Evolutionary conservation across 2,888 invertebrate species (phyloP).

Genomic region (Eilema sororculum): DNA sequence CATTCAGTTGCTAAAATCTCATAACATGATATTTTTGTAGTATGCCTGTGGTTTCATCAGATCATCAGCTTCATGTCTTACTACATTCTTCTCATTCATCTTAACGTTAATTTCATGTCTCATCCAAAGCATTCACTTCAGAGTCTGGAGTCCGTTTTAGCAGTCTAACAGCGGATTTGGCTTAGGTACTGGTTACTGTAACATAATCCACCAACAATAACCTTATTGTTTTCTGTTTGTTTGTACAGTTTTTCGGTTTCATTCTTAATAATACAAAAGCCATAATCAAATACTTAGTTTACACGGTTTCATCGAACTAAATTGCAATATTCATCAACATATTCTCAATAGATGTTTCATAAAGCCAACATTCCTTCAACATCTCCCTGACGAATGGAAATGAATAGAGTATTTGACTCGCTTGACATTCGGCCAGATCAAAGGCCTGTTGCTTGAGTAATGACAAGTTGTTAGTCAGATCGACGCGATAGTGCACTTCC

Average conservation of each 20-base stretch:
- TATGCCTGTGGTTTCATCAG: too few relatives aligned
- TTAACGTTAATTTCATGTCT: too few relatives aligned
- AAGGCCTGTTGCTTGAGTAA: slow-evolving; percentile 33
- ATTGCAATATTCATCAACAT: not conserved
- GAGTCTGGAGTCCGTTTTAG: too few relatives aligned
- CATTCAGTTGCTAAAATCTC: not conserved
- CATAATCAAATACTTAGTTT: not conserved
- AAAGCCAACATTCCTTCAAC: slow-evolving; percentile 16
- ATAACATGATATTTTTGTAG: not conserved
- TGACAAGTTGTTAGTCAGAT: slow-evolving; percentile 25
- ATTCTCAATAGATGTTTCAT: slow-evolving; percentile 5
- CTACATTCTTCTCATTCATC: too few relatives aligned
- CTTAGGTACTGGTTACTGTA: too few relatives aligned
- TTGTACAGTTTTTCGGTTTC: too few relatives aligned
- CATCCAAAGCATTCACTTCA: too few relatives aligned
- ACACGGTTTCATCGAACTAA: not conserved
- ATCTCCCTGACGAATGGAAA: slow-evolving; percentile 25
- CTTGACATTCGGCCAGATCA: slow-evolving; percentile 43
- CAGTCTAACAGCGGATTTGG: too few relatives aligned
- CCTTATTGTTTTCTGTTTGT: too few relatives aligned
- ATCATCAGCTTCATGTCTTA: too few relatives aligned
- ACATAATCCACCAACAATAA: too few relatives aligned
- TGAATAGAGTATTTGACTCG: slow-evolving; percentile 28
- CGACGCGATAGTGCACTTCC: slow-evolving; percentile 19
- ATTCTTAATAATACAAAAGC: too few relatives aligned